phyloP scores from a whole-genome alignment of 2,113 vertebrate genomes.

The Bambusicola thoracicus region DNA sequence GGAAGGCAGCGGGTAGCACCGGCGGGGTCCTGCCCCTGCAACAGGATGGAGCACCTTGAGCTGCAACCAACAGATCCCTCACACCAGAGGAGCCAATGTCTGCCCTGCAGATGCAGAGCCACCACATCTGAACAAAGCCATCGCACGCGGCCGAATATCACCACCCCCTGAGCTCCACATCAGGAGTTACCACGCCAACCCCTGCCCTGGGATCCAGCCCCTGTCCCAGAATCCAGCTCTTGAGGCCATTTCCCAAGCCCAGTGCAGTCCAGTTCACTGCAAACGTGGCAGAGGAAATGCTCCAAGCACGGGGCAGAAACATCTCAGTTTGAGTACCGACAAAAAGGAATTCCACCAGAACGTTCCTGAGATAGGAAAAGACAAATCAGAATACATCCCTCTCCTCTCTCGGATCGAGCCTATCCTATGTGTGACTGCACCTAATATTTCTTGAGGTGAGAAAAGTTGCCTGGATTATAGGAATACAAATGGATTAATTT shows the following conservation, averaged over 20 bases:
- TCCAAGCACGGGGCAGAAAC: neutral
- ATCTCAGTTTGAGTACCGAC: neutral
- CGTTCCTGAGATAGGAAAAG: neutral
- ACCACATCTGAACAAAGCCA: neutral
- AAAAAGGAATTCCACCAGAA: neutral
- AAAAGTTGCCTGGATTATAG: slow-evolving; percentile 64
- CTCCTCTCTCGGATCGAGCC: neutral
- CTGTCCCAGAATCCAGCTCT: neutral
- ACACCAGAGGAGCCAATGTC: neutral
- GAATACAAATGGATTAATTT: slow-evolving; percentile 82
- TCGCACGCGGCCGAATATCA: neutral
- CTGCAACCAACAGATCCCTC: neutral
- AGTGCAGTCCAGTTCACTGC: neutral
- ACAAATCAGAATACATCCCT: neutral
- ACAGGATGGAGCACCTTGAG: neutral
- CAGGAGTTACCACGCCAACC: neutral
- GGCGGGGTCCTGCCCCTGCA: too few species aligned
- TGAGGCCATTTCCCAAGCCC: neutral
- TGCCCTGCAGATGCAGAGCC: neutral
- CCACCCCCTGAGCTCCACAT: neutral
- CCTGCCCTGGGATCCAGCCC: neutral
- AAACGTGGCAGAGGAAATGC: neutral
- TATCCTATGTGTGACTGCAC: neutral
- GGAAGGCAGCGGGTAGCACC: neutral
- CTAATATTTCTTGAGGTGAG: slow-evolving; percentile 41